Conservation (phyloP, 2,113 vertebrate species). For the Coregonus clupeaformis region DNA sequence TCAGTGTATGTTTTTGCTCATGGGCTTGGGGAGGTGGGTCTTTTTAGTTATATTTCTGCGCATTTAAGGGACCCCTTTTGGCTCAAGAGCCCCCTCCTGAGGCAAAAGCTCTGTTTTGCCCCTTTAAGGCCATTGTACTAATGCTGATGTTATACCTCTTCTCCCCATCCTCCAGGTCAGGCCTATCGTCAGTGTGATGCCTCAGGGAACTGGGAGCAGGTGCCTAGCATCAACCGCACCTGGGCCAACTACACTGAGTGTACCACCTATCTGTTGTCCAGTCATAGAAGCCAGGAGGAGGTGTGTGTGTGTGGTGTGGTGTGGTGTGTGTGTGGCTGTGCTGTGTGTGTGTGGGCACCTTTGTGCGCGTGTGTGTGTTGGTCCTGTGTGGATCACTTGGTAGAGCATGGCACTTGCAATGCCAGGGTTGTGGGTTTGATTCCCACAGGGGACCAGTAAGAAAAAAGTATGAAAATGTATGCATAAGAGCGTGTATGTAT, state of each 20-base stretch:
- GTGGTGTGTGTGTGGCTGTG: background rate
- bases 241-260: conserved; percentile 95
- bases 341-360: background rate
- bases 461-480: background rate
- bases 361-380: background rate
- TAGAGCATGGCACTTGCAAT: no score
- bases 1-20: no score
- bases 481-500: background rate
- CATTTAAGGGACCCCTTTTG: no score
- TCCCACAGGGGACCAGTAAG: no score
- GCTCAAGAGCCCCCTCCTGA: no score
- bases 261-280: conserved; percentile 76
- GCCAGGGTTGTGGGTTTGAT: no score
- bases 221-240: conserved; percentile 81
- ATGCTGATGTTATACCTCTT: no score
- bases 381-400: background rate
- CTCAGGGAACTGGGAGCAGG: conserved; percentile 80
- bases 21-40: no score
- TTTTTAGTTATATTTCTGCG: no score
- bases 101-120: no score
- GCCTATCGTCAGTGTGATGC: conserved; percentile 83
- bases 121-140: no score
- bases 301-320: conserved; percentile 48
- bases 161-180: conserved; percentile 67
- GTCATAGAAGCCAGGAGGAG: conserved; percentile 76